Evolutionary conservation across 1,140 invertebrate species (phyloP), one percentile per base, ranked within the genome.

Genomic region (Cydia splendana): DNA sequence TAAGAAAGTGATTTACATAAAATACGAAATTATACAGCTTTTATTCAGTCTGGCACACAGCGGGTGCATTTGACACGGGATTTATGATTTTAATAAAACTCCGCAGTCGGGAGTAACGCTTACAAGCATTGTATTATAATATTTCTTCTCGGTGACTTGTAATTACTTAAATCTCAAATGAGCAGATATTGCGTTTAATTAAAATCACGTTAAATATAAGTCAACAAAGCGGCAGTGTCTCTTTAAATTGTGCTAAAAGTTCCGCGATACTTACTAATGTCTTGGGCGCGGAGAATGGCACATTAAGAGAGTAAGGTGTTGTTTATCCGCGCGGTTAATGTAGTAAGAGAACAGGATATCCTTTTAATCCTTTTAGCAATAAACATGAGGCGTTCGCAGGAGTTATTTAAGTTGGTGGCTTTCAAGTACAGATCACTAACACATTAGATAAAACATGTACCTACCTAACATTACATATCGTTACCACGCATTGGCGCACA

Each of bases 21-120:
- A 87, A 82, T 86, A 87, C 84, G 84, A 71, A 45, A 84, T 84
- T 81, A 84, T 90, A 89, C 85, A 87, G 84, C 83, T 85, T 80
- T 78, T 85, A 82, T 84, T 82, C 82, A 82, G 82, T 88, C 85
- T 80, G 81, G 79, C 85, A 80, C 75, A 77, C 77, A 82, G 82
- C 90, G 87, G 88, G 83, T 92, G 90, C 84, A 86, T 90, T 88
- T 91, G 90, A 91, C 90, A 83, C 74, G 77, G 83, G 89, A 91
- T 91, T 91, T 91, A 91, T 91, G 86, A 90, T 89, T 91, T 91
- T 91, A 91, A 91, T 91, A 91, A 91, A 91, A 91, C 87, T 82
- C 81, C 77, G 30, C 76, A 85, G 83, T 84, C 80, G 81, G 80
- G 80, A 85, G 87, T 83, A 87, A 86, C 82, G 84, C 81, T 86